A percentile compares a stretch with the other conserved stretches of the same genome.
These are phyloP conservation scores for Thunnus albacares DNA, from an alignment of 2,797 vertebrate genomes.

Conservation along the genomic window DNA sequence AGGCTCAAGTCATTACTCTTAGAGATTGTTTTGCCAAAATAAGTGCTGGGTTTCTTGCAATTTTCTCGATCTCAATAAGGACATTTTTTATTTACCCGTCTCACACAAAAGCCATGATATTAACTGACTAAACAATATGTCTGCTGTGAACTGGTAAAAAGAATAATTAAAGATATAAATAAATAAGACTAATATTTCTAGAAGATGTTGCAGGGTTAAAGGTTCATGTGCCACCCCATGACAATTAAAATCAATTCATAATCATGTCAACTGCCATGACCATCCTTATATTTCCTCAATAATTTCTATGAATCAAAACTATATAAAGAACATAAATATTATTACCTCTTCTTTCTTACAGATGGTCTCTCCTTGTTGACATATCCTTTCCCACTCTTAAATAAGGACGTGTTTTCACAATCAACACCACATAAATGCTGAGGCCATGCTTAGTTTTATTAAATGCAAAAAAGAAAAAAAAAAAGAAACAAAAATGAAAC, in stretches of 20 bases:
- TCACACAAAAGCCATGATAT: background rate
- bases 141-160: background rate
- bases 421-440: constrained; percentile 52
- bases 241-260: too few relatives aligned
- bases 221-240: background rate
- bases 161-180: background rate
- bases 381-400: background rate
- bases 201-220: background rate
- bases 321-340: background rate
- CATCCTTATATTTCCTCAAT: background rate
- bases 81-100: too few relatives aligned
- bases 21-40: too few relatives aligned
- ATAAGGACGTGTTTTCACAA: background rate
- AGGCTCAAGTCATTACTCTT: too few relatives aligned
- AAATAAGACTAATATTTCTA: background rate
- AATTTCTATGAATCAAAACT: too few relatives aligned
- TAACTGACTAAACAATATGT: too few relatives aligned
- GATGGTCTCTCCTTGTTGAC: background rate
- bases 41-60: too few relatives aligned
- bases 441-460: constrained; percentile 89
- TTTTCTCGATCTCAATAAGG: too few relatives aligned
- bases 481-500: constrained; percentile 58
- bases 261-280: too few relatives aligned
- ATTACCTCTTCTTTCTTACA: background rate
- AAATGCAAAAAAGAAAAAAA: constrained; percentile 74